Evolutionary conservation across 1,140 invertebrate species (phyloP), one percentile per base, ranked within the genome.

Genomic region (Psilanteris sp.): DNA sequence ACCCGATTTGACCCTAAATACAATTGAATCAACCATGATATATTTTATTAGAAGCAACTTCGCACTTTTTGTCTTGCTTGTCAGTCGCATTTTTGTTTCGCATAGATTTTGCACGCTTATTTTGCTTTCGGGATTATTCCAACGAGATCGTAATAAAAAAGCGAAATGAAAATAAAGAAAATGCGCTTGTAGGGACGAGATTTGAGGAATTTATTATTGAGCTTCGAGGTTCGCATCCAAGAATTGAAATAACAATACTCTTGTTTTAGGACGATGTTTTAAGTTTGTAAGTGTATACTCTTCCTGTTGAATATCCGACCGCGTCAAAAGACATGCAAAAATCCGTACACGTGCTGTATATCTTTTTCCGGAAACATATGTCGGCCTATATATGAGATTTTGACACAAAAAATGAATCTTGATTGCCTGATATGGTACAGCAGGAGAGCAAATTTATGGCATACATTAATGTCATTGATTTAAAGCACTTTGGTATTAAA

Each of bases 1-100:
- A 50, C 54, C 62, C 55, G 71, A 75, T 68, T 55, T 57, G 31
- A 55, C 55, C 52, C 73, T 76, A 76, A 70, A 68, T 76, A 70
- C 73, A 70, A 70, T 70, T 66, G 73, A 59, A 76, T 76, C 57
- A 44, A 54, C 64, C 57, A 64, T 76, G 73, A 75, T 75, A 68
- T 76, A 70, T 76, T 76, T 76, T 70, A 75, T 75, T 68, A 75
- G 39, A 50, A 75, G 11, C 10, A 67, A 75, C 46, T 54, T 46
- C 32, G 55, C 39, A 55, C 48, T 43, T 54, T 68, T 48, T 31
- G 41, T 13, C 26, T 29, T 14, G n/a, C 15, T 50, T 16, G 39
- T 41, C 54, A 54, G 44, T 59, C 43, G 29, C 31, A 36, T 46
- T 22, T 11, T 34, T 32, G 4, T 14, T 9, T 39, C 13, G 10